Base-by-base conservation (phyloP, 2,888 invertebrate genomes). In the Platynereis dumerilii region DNA sequence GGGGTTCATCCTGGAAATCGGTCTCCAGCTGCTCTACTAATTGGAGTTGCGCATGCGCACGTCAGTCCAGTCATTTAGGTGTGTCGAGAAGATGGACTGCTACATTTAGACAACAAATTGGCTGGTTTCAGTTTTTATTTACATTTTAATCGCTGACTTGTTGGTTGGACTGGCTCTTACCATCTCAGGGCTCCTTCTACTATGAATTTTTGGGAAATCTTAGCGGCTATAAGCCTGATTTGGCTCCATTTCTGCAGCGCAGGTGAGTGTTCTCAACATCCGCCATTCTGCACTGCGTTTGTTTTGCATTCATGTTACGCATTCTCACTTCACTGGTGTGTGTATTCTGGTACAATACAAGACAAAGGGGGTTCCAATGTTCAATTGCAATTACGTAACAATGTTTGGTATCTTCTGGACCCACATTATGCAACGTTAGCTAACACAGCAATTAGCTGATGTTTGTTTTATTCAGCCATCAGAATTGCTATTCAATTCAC, bases 141-240 rank as follows among this genome's bases (percentile, higher is more conserved):
- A 52, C 20, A 52, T 52, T 52, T 24, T 22, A 24, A 52, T 52
- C 20, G 7, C 20, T 20, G 24, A 22, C 24, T 22, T 7, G 52
- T 52, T 22, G 20, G 20, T 22, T 28, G 52, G 45, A 29, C 20
- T 48, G 27, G 20, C 17, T 26, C 26, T 27, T 28, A 26, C n/a
- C 26, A 48, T n/a, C 48, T 60, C 52, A 60, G 60, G 60, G 60
- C 48, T 60, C 28, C 27, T 48, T 44, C 24, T 60, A 60, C 39
- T n/a, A 60, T 60, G 60, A 60, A 60, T 28, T 39, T 60, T 60
- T 26, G 48, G 44, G 60, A 60, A 28, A 26, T 60, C 24, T n/a
- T 60, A 60, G 26, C 60, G 20, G 28, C 48, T 24, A 15, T 60
- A 5, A 60, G 60, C 60, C 28, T 60, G 28, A 48, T 60, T 45